A percentile compares a stretch with the other conserved stretches of the same genome.
Evolutionary conservation across 92 coral and sea anemone species (phyloP).

Genomic region (Metridium senile): DNA sequence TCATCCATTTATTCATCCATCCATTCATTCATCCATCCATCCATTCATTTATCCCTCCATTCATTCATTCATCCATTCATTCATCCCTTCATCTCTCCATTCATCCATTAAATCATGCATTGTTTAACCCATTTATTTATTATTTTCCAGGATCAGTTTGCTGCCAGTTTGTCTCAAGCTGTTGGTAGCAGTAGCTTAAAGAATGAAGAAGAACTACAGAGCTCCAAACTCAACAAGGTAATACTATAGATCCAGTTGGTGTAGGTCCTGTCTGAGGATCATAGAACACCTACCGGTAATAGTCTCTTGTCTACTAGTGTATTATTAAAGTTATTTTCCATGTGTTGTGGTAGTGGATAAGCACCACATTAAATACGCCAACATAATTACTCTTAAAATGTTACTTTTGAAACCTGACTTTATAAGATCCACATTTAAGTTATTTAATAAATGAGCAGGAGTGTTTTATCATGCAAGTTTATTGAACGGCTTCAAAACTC

Average conservation of each 20-base stretch:
- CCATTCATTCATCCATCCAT: not conserved
- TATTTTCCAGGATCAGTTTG: constrained; percentile 87
- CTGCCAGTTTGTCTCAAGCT: constrained; percentile 94
- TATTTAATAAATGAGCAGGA: too few species aligned
- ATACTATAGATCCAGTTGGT: not conserved
- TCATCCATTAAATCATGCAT: not conserved
- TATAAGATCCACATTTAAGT: too few species aligned
- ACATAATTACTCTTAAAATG: too few species aligned
- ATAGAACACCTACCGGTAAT: too few species aligned
- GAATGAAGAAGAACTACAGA: constrained; percentile 91
- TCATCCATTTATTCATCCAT: not conserved
- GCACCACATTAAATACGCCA: too few species aligned
- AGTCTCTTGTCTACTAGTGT: too few species aligned
- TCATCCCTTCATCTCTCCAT: not conserved
- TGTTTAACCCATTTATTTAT: not conserved
- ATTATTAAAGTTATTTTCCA: too few species aligned
- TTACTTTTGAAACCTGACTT: too few species aligned
- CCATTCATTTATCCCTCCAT: not conserved
- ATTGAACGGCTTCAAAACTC: too few species aligned
- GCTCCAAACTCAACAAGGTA: constrained; percentile 96
- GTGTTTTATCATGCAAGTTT: too few species aligned
- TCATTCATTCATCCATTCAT: not conserved
- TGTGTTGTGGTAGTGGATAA: too few species aligned
- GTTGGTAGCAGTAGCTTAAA: constrained; percentile 80
- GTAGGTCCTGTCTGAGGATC: not conserved